phyloP scores from a whole-genome alignment of 2,113 vertebrate genomes.

The Callipepla californica region DNA sequence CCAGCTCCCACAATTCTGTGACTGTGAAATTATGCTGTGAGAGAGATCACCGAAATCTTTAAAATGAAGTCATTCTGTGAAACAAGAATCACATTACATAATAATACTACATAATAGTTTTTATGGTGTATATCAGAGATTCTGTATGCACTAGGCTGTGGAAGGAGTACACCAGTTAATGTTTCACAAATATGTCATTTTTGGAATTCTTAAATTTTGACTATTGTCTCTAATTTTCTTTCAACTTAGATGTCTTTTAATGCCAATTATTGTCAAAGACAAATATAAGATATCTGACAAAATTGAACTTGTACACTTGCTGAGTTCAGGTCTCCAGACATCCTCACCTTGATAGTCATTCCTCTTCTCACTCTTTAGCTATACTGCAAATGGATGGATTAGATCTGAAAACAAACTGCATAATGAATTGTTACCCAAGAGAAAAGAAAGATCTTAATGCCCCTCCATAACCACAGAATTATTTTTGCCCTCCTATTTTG shows the following conservation, averaged over 20 bases:
- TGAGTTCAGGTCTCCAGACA: not conserved
- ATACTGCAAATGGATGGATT: not conserved
- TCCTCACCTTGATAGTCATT: not conserved
- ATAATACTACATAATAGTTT: not conserved
- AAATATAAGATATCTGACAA: not conserved
- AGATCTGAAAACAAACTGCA: not conserved
- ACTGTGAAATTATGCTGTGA: not conserved
- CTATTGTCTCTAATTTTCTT: not conserved
- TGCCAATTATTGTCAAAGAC: not conserved
- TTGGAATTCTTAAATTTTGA: not conserved
- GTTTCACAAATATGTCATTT: not conserved
- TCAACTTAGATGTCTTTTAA: not conserved
- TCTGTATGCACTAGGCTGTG: too few species aligned
- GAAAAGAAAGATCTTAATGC: not conserved
- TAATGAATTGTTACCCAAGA: not conserved
- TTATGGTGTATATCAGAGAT: not conserved
- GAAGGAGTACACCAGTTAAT: too few species aligned
- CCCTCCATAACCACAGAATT: not conserved
- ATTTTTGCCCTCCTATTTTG: not conserved
- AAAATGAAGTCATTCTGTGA: not conserved
- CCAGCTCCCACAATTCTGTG: too few species aligned
- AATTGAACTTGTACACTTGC: not conserved
- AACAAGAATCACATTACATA: not conserved
- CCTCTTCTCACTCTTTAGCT: not conserved
- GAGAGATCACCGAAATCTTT: not conserved